A percentile compares a stretch with the other conserved stretches of the same genome.
Evolutionary conservation across 2,113 vertebrate species (phyloP).

Genomic region (Osmerus mordax): DNA sequence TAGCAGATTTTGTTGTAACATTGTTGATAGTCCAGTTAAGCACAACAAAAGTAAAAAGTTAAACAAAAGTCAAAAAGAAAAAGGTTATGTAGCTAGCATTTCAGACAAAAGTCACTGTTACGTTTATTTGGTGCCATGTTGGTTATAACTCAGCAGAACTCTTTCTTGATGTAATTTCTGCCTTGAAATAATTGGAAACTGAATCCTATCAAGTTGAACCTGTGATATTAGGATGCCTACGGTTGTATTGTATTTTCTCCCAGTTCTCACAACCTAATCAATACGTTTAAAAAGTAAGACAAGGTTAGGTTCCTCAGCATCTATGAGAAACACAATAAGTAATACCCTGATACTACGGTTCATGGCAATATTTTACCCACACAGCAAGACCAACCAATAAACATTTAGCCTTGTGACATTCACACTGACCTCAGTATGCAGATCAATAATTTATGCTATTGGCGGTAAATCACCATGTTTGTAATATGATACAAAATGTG

Average conservation of each 20-base stretch:
- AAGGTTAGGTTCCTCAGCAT: slow-evolving; percentile 59
- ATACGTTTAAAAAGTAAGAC: slow-evolving; percentile 65
- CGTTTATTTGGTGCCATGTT: background rate
- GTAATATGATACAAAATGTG: slow-evolving; percentile 41
- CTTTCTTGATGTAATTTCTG: background rate
- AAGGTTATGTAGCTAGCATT: too few relatives aligned
- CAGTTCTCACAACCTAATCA: slow-evolving; percentile 61
- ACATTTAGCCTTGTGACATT: slow-evolving; percentile 55
- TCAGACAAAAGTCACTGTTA: too few relatives aligned
- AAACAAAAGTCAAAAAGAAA: too few relatives aligned
- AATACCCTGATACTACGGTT: slow-evolving; percentile 53
- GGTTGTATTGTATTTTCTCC: slow-evolving; percentile 27
- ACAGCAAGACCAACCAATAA: slow-evolving; percentile 49
- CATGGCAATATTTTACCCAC: slow-evolving; percentile 54
- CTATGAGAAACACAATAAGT: slow-evolving; percentile 36
- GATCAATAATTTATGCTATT: slow-evolving; percentile 56
- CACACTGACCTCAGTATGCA: slow-evolving; percentile 30
- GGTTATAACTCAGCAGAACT: background rate
- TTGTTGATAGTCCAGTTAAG: too few relatives aligned
- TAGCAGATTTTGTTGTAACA: too few relatives aligned
- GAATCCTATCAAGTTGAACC: slow-evolving; percentile 46
- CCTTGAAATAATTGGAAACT: slow-evolving; percentile 23
- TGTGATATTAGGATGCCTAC: slow-evolving; percentile 16
- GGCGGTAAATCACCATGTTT: slow-evolving; percentile 47
- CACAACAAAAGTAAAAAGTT: too few relatives aligned